Evolutionary conservation across 2,888 invertebrate genomes (phyloP).

Genomic region (Trachelus troglodyta): DNA sequence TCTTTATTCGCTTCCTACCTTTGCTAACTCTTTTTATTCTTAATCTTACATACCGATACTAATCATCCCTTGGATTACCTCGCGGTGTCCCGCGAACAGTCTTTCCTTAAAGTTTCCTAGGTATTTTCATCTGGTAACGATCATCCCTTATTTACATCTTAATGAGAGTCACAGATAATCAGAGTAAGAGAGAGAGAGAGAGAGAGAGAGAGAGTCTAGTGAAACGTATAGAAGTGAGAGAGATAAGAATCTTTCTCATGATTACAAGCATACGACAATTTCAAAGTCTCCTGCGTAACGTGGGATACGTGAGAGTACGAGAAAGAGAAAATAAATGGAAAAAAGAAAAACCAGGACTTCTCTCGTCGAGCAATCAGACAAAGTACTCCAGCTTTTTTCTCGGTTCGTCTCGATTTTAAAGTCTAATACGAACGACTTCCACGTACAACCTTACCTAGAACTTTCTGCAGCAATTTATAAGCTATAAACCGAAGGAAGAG

Average conservation of each 20-base stretch:
- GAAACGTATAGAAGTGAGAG: neutral
- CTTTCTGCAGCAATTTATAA: neutral
- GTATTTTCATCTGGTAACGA: neutral
- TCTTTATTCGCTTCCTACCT: neutral
- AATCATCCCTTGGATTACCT: neutral
- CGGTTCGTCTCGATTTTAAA: constrained; percentile 13
- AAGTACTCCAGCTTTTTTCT: constrained; percentile 17
- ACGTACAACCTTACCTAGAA: constrained; percentile 10
- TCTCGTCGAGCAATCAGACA: constrained; percentile 14
- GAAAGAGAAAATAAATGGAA: neutral
- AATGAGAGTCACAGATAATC: neutral
- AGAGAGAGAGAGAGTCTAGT: too few species aligned
- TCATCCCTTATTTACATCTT: neutral
- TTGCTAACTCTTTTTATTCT: neutral
- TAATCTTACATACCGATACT: neutral
- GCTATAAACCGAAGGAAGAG: neutral
- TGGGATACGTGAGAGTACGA: neutral
- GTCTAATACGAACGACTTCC: constrained; percentile 17
- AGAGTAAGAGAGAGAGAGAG: neutral
- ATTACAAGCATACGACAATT: neutral
- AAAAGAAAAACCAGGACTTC: constrained; percentile 13
- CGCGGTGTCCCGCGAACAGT: neutral
- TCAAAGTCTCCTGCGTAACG: neutral
- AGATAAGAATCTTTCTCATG: neutral
- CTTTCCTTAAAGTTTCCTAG: constrained; percentile 3